Base-by-base conservation (phyloP, 1,140 invertebrate genomes). In the Drosophila subobscura region DNA sequence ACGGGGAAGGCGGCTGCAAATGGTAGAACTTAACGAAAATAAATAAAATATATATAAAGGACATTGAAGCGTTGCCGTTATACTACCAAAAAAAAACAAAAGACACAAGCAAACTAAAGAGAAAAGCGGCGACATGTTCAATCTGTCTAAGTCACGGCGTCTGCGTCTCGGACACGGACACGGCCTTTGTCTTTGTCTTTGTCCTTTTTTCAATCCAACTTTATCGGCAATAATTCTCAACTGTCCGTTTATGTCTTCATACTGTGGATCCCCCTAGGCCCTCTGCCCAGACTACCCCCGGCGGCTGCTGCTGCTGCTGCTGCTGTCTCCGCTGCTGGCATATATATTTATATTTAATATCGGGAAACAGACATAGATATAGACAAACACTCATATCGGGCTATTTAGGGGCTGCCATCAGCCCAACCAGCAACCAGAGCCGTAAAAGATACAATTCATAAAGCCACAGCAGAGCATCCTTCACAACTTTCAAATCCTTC, bases 371-470 rank as follows among this genome's bases (percentile, higher is more conserved):
- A 37, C 33, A 4, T 4, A 12, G 46, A 63, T 52, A 77, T 42
- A 68, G 73, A 77, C 75, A 81, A 81, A 83, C 79, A 83, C 70
- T 80, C 73, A 86, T 85, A 85, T 77, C 80, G 53, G 37, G 59
- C 72, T 71, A 75, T 76, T 78, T 72, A 70, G 37, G 68, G 54
- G 33, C 33, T 33, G 29, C 57, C 75, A 27, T 55, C 74, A 79
- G 66, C 63, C 67, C 58, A 60, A 46, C 29, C 44, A 64, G 37
- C 33, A 16, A 37, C 16, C 51, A 56, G 50, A 70, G 55, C 57
- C 81, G 60, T 81, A 75, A 86, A 78, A 72, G 81, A 88, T 88
- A 86, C 81, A 86, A 86, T 86, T 86, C 81, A 88, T 86, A 85
- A 85, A 61, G 81, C 67, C 51, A 74, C 46, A 12, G 37, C 52